Evolutionary conservation across 2,113 vertebrate genomes (phyloP), one percentile per base, ranked within the genome.

Genomic region (Dipodomys stephensi): DNA sequence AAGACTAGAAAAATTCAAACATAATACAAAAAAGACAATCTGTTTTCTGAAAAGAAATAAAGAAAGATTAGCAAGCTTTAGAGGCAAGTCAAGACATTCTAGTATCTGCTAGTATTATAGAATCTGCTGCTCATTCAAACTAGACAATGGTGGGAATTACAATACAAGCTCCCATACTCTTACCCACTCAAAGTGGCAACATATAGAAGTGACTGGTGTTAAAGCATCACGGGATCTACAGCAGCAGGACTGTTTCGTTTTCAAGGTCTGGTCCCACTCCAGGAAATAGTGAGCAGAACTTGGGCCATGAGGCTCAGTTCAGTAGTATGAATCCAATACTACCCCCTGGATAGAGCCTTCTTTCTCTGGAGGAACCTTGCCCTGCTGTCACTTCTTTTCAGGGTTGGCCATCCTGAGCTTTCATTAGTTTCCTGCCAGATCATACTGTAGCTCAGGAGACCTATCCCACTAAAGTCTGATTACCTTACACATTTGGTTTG

Each of bases 161-260:
- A 60, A 60, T 35, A 65, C 46, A 69, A 78, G 64, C 22, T 65
- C 68, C 28, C 0, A 20, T 53, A 44, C 2, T 4, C 12, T 16
- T 25, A 32, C 12, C n/a, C 39, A 76, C 11, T 13, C 46, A 11
- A 7, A 87, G 64, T 11, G 11, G 49, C 8, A 76, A 67, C 28
- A 76, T 0, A 0, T 0, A 32, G 57, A 57, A 25, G 35, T 35
- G 62, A 68, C 0, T 35, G 62, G 73, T 0, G 0, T 78, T 28
- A 73, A 72, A 87, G 30, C 30, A 2, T 67, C 5, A 2, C 0
- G 5, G 22, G 32, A 71, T 28, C 60, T 62, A 16, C 2, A 57
- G 78, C 10, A 22, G 30, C 30, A 35, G 30, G 13, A 80, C 7
- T 69, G 28, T 35, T 80, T 71, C 3, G 32, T 78, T 60, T 60